A percentile compares a stretch with the other conserved stretches of the same genome.
These are phyloP conservation scores for Aurelia aurita DNA, from an alignment of 30 jellyfish, hydroid and myxozoan genomes.

Conservation along the genomic window DNA sequence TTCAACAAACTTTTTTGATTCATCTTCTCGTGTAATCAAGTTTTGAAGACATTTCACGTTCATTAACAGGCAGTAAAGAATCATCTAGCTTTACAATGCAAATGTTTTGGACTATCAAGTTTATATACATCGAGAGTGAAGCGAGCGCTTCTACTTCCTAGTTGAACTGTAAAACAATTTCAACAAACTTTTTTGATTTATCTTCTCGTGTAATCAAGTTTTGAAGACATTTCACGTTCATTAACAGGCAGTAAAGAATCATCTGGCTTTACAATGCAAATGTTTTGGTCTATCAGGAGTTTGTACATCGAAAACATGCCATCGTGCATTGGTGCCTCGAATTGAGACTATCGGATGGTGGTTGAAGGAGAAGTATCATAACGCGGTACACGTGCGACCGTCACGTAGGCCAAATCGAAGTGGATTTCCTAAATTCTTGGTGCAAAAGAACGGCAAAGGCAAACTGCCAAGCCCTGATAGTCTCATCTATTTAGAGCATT, in stretches of 20 bases:
- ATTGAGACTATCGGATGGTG: slow-evolving; percentile 67
- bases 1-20: no score
- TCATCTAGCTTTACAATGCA: no score
- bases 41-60: no score
- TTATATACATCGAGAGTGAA: no score
- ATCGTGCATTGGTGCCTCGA: slow-evolving; percentile 73
- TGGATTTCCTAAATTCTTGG: slow-evolving; percentile 76
- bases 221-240: background rate
- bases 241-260: slow-evolving; percentile 49
- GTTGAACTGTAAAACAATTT: no score
- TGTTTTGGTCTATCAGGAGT: slow-evolving; percentile 97
- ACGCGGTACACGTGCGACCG: slow-evolving; percentile 64
- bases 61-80: no score
- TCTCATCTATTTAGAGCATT: slow-evolving; percentile 73
- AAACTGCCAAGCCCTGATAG: slow-evolving; percentile 24
- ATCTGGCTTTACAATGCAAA: slow-evolving; percentile 76
- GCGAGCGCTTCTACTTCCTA: no score
- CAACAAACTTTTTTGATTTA: no score
- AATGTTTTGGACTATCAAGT: no score
- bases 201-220: no score
- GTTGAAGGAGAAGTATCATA: slow-evolving; percentile 59
- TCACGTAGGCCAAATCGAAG: slow-evolving; percentile 60
- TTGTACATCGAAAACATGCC: slow-evolving; percentile 88
- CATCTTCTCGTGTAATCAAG: no score
- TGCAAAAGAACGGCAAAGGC: slow-evolving; percentile 30